Evolutionary conservation across 1,140 invertebrate species (phyloP).

Genomic region (Dendroctonus ponderosae): DNA sequence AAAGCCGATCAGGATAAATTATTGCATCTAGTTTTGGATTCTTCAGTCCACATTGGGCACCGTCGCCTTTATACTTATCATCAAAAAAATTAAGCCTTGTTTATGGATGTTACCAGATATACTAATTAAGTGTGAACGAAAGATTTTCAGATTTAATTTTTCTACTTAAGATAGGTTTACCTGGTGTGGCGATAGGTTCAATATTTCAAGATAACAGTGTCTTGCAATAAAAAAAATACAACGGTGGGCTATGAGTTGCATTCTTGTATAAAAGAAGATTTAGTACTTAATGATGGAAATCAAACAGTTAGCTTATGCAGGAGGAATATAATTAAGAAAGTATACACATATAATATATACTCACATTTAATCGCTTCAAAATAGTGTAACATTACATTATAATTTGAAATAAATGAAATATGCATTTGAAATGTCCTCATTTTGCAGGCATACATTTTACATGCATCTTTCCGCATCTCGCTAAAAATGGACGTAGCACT

Average conservation of each 20-base stretch:
- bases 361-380: no score
- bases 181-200: background rate
- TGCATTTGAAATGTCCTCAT: no score
- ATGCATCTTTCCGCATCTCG: no score
- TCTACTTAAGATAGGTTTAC: background rate
- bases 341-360: no score
- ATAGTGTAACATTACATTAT: no score
- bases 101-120: background rate
- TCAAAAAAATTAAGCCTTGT: background rate
- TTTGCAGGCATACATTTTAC: no score
- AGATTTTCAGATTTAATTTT: background rate
- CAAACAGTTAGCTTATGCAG: background rate
- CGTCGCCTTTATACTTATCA: background rate
- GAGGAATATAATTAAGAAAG: no score
- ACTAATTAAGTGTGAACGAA: background rate
- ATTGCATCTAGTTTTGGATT: constrained; percentile 1
- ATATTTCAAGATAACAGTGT: background rate
- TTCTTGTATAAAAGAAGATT: background rate
- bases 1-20: constrained; percentile 4
- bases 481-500: no score
- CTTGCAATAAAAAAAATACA: background rate
- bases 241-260: background rate
- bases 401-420: no score
- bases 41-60: background rate
- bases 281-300: background rate